Base-by-base conservation (phyloP, 2,113 vertebrate species). In the Rhipidura dahli region DNA sequence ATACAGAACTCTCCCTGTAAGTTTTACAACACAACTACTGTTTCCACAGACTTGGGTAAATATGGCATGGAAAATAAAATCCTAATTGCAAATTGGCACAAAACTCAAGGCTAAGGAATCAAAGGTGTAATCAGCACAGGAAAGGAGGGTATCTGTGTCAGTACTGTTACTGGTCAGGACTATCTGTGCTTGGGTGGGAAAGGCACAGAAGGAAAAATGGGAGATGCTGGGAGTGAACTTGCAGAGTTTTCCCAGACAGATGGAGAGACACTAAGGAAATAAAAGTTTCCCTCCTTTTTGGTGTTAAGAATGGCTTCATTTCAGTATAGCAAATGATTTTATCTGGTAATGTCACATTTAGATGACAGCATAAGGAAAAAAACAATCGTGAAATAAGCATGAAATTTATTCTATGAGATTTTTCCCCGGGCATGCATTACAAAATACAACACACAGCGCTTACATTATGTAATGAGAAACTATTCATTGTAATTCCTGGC, bases 381-480 rank as follows among this genome's bases (percentile, higher is more conserved):
- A 89, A 45, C 51, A 88, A 84, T 93, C 17, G 57, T 53, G 7
- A 92, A 95, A 75, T 59, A 60, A 87, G 77, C 33, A 7, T 84
- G 72, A 93, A 94, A 93, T 95, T 83, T 89, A 92, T 83, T 96
- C 83, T 68, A 42, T 51, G 79, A 94, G 80, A 64, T 93, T 89
- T 87, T 92, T 90, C 88, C 89, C 86, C 65, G 72, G 77, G 86
- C 83, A 42, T 40, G 45, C 56, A 71, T 94, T 92, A 90, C 63
- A 90, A 92, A 94, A 89, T 54, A 45, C 19, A 85, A 75, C 47
- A 66, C 65, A 80, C 59, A 94, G 8, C 92, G 49, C 69, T 92
- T 79, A 72, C 40, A 87, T 82, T 90, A 94, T 78, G 72, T 56
- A 78, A 90, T 83, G 42, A 79, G 69, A 92, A 93, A 64, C 90